Percentiles rank a stretch among this genome's conserved stretches.
Evolutionary conservation across 2,888 invertebrate genomes (phyloP).

Genomic region (Scaeva pyrastri): DNA sequence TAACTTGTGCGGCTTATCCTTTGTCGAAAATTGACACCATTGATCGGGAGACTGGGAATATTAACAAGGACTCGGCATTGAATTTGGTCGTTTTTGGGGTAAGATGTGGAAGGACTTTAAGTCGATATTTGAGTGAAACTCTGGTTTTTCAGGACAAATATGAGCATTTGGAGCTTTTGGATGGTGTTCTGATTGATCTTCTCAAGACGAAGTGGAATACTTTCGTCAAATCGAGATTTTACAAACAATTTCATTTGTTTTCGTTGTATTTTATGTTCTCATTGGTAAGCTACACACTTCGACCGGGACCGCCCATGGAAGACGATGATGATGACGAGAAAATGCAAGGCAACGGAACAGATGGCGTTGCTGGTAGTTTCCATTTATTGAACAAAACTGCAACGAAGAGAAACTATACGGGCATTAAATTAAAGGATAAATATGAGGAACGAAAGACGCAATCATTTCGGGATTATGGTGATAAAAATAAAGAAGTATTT

Average conservation of each 20-base stretch:
- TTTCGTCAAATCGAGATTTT: constrained; percentile 97
- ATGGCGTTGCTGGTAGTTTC: background rate
- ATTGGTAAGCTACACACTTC: constrained; percentile 92
- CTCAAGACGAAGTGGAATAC: constrained; percentile 99
- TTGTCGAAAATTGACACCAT: constrained; percentile 98
- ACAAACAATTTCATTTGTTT: constrained; percentile 95
- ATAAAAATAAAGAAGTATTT: background rate
- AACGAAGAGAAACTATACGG: constrained; percentile 3
- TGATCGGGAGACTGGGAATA: constrained; percentile 93
- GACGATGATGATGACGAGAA: constrained; percentile 78
- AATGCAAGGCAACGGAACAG: constrained; percentile 58
- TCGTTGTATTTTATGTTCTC: constrained; percentile 95
- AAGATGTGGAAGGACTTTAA: constrained; percentile 78
- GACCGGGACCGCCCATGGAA: constrained; percentile 90
- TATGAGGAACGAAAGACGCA: constrained; percentile 6
- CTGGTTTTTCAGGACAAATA: constrained; percentile 90
- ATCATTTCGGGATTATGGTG: constrained; percentile 48
- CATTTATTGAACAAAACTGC: constrained; percentile 40
- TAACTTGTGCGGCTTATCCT: constrained; percentile 98
- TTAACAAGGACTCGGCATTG: constrained; percentile 97
- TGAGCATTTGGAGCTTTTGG: constrained; percentile 97
- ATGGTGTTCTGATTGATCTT: constrained; percentile 96
- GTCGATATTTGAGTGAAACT: background rate
- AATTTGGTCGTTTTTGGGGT: constrained; percentile 99
- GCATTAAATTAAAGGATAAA: constrained; percentile 3